A percentile compares a stretch with the other conserved stretches of the same genome.
Conservation (phyloP, 2,113 vertebrate genomes). For the Tapirus terrestris region DNA sequence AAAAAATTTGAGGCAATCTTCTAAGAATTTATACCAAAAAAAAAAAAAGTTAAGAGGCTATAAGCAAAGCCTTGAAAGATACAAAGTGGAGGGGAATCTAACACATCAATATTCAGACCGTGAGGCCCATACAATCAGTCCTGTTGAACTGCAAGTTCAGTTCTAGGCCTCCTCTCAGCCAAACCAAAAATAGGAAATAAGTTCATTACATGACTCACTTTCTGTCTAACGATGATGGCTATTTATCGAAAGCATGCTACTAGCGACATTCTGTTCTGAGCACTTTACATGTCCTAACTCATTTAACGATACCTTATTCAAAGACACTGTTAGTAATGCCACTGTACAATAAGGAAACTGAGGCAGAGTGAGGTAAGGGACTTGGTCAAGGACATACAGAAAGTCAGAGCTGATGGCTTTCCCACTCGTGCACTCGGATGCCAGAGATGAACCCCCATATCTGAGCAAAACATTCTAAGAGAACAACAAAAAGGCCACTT, state of each 20-base stretch:
- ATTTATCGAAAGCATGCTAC: not conserved
- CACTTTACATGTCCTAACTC: not conserved
- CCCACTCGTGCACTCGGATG: accelerated
- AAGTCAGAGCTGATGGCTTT: no score
- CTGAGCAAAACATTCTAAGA: not conserved
- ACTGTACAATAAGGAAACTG: not conserved
- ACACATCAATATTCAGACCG: not conserved
- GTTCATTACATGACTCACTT: not conserved
- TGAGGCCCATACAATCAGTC: not conserved
- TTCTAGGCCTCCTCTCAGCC: not conserved
- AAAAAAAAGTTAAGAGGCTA: not conserved
- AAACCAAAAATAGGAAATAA: not conserved
- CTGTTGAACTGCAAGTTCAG: not conserved
- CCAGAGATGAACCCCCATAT: not conserved
- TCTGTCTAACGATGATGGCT: not conserved
- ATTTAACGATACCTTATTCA: not conserved
- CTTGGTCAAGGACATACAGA: not conserved
- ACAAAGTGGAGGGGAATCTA: no score
- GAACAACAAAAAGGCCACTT: not conserved
- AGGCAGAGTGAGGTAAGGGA: not conserved
- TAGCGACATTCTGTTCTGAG: not conserved
- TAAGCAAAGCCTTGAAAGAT: not conserved
- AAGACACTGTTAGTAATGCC: not conserved
- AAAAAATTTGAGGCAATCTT: not conserved
- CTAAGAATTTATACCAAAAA: not conserved